phyloP scores from a whole-genome alignment of 2,797 vertebrate genomes.

The Anguilla marmorata region DNA sequence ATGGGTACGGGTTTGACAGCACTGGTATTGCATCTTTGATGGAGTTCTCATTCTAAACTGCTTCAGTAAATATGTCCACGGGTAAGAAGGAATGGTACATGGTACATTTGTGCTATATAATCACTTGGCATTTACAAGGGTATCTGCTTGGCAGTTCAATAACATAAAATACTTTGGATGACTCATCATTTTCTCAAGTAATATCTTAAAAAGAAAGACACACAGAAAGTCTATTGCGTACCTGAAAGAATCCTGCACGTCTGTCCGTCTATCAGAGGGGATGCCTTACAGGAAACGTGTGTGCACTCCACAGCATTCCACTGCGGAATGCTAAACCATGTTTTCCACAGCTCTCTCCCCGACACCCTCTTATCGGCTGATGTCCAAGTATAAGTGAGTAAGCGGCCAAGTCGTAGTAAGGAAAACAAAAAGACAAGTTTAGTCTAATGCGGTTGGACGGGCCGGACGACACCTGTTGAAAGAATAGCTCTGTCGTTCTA shows the following conservation, averaged over 20 bases:
- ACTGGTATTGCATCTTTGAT: constrained; percentile 35
- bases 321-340: constrained; percentile 17
- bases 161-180: not conserved
- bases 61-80: constrained; percentile 8
- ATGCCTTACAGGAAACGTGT: not conserved
- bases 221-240: not conserved
- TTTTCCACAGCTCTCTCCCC: constrained; percentile 28
- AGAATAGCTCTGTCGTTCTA: not conserved
- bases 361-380: constrained; percentile 11
- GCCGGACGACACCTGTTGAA: constrained; percentile 5
- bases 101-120: not conserved
- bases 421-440: constrained; percentile 38
- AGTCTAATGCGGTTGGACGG: constrained; percentile 44
- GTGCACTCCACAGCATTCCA: constrained; percentile 15
- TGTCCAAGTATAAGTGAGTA: constrained; percentile 27
- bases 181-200: not conserved
- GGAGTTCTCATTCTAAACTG: constrained; percentile 37
- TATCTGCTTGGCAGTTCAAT: not conserved
- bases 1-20: not conserved
- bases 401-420: constrained; percentile 35
- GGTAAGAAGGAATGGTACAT: not conserved
- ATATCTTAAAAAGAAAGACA: not conserved
- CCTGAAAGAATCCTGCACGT: not conserved
- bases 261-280: not conserved
- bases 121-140: not conserved